These are phyloP conservation scores for Ictalurus furcatus DNA, from an alignment of 2,113 vertebrate species.

Conservation along the genomic window DNA sequence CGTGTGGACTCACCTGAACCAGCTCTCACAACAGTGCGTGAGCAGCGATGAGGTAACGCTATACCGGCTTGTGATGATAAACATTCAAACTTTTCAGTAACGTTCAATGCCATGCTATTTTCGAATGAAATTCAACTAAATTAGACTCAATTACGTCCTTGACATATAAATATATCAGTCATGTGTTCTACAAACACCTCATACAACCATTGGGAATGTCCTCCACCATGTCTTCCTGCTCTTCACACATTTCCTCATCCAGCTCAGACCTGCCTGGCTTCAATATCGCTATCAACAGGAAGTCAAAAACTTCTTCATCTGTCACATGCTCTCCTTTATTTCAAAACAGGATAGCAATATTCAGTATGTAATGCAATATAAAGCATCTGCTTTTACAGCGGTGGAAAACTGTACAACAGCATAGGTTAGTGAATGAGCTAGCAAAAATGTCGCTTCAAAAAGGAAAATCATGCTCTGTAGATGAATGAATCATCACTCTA, in stretches of 20 bases:
- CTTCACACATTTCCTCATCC: neutral
- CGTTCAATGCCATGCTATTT: neutral
- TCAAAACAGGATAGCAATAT: neutral
- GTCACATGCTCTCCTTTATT: neutral
- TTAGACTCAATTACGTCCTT: too few species aligned
- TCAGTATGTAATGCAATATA: neutral
- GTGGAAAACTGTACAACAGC: neutral
- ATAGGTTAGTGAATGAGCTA: neutral
- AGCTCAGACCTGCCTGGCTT: neutral
- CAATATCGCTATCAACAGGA: neutral
- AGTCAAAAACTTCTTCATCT: neutral
- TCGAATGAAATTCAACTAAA: too few species aligned
- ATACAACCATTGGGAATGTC: neutral
- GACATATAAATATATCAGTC: neutral
- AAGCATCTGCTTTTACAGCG: neutral
- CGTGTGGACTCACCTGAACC: slow-evolving; percentile 91
- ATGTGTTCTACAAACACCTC: neutral
- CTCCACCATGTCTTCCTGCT: neutral
- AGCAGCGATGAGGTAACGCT: slow-evolving; percentile 81
- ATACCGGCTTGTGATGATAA: too few species aligned
- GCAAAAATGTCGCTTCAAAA: neutral
- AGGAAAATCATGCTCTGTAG: neutral
- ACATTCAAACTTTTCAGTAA: neutral
- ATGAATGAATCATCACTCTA: neutral
- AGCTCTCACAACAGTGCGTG: slow-evolving; percentile 90